These are phyloP conservation scores for Dolichotis patagonum DNA, from an alignment of 2,113 vertebrate species.

Conservation along the genomic window DNA sequence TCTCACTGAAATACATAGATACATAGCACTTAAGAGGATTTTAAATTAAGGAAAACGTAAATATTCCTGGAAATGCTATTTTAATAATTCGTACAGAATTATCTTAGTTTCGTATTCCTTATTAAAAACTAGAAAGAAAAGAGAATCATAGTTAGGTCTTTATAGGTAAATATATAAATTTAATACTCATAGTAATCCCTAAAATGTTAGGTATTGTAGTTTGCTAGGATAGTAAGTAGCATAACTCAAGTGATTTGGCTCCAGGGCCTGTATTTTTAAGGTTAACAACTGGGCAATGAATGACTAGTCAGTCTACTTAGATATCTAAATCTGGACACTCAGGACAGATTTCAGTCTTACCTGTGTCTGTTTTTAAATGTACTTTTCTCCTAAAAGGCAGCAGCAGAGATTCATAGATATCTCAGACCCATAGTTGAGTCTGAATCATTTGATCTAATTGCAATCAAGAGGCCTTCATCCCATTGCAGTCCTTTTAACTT, in stretches of 20 bases:
- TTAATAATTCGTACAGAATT: not conserved
- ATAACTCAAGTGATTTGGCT: not conserved
- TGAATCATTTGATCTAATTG: slow-evolving; percentile 1
- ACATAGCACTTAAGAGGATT: not conserved
- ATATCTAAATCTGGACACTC: not conserved
- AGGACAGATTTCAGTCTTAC: not conserved
- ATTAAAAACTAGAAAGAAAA: not conserved
- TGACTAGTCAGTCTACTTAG: not conserved
- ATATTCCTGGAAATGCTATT: slow-evolving; percentile 6
- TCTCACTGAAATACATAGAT: not conserved
- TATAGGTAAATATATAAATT: slow-evolving; percentile 2
- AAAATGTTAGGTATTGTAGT: not conserved
- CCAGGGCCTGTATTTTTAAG: not conserved
- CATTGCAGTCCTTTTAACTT: not conserved
- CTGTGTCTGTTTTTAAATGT: not conserved
- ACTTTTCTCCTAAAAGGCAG: slow-evolving; percentile 37
- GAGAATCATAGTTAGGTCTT: not conserved
- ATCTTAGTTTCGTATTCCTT: not conserved
- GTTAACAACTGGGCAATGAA: not conserved
- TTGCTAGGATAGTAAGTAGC: not conserved
- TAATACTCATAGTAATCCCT: not conserved
- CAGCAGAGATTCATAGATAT: not conserved
- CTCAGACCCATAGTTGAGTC: not conserved
- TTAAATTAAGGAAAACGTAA: not conserved
- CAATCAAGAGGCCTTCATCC: not conserved